Evolutionary conservation across 2,888 invertebrate species (phyloP).

Genomic region (Caradrina kadenii): DNA sequence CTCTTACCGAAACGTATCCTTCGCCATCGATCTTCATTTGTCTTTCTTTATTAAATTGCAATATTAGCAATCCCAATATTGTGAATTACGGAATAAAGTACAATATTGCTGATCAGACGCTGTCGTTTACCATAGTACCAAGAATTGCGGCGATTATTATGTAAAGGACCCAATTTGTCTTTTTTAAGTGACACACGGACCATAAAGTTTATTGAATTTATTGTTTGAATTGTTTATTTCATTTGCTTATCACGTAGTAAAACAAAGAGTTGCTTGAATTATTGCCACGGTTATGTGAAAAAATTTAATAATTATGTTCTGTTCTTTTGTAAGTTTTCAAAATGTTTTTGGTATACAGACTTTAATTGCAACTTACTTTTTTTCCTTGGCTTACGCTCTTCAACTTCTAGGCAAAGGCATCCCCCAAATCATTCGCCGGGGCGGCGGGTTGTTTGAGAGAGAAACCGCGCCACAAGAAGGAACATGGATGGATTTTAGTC

Average conservation of each 20-base stretch:
- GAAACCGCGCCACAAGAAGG: too few species aligned
- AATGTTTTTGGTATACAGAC: too few species aligned
- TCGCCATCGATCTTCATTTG: too few species aligned
- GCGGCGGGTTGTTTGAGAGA: too few species aligned
- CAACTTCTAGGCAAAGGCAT: too few species aligned
- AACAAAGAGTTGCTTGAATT: not conserved
- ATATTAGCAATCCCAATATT: not conserved
- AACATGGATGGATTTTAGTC: too few species aligned
- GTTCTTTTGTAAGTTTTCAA: too few species aligned
- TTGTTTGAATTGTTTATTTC: not conserved
- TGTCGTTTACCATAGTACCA: conserved; percentile 32
- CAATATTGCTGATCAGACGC: conserved; percentile 39
- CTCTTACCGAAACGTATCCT: too few species aligned
- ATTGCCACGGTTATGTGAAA: not conserved
- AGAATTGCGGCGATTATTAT: conserved; percentile 68
- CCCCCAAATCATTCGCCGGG: too few species aligned
- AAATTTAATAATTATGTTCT: too few species aligned
- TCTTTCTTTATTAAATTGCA: not conserved
- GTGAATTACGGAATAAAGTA: not conserved
- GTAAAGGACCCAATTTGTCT: conserved; percentile 75
- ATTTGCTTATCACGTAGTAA: not conserved
- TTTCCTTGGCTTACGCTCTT: too few species aligned
- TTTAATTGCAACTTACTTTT: too few species aligned
- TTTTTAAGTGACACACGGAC: conserved; percentile 61
- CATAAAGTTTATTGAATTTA: conserved; percentile 11